Evolutionary conservation across 2,113 vertebrate genomes (phyloP).

Genomic region (Leucopsar rothschildi): DNA sequence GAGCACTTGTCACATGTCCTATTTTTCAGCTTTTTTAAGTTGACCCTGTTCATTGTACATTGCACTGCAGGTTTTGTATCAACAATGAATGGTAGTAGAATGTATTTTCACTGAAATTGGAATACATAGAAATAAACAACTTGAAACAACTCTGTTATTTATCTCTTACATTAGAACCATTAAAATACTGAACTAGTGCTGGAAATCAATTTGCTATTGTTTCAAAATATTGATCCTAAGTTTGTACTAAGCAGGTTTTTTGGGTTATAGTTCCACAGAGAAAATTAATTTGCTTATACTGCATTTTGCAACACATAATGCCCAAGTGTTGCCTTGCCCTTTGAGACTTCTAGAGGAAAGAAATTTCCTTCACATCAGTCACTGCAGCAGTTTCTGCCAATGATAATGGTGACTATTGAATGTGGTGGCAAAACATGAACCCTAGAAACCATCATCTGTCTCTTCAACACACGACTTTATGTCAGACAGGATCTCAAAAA

Average conservation of each 20-base stretch:
- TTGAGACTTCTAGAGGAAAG: not conserved
- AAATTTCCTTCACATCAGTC: not conserved
- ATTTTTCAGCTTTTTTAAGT: slow-evolving; percentile 8
- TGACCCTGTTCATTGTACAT: not conserved
- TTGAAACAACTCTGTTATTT: slow-evolving; percentile 59
- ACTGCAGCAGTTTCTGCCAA: slow-evolving; percentile 12
- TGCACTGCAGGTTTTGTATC: slow-evolving; percentile 16
- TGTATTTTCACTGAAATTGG: slow-evolving; percentile 32
- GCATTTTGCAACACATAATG: not conserved
- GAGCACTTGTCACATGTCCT: not conserved
- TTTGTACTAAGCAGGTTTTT: slow-evolving; percentile 59
- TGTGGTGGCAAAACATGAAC: not conserved
- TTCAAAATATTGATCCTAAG: slow-evolving; percentile 67
- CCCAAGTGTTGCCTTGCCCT: slow-evolving; percentile 19
- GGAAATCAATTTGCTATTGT: slow-evolving; percentile 65
- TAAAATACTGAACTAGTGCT: slow-evolving; percentile 50
- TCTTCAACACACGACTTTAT: slow-evolving; percentile 6
- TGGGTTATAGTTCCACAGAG: slow-evolving; percentile 19
- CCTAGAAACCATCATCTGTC: not conserved
- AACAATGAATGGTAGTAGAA: slow-evolving; percentile 12
- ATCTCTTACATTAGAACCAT: slow-evolving; percentile 54
- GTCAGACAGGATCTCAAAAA: not conserved
- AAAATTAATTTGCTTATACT: slow-evolving; percentile 68
- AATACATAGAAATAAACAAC: slow-evolving; percentile 47
- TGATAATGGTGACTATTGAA: not conserved